phyloP scores from a whole-genome alignment of 2,113 vertebrate species.

The Nesogale talazaci region DNA sequence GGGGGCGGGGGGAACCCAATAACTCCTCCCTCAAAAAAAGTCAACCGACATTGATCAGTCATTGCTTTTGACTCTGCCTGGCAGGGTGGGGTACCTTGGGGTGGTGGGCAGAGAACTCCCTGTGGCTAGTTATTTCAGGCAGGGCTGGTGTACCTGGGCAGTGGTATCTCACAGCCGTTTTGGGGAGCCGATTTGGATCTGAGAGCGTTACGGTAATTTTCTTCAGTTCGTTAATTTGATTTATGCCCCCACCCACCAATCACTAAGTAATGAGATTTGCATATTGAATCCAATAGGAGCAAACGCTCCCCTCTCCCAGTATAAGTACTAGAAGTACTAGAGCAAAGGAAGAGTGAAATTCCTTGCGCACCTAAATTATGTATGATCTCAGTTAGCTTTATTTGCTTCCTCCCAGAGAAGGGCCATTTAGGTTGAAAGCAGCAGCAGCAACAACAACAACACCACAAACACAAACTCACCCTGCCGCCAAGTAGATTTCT shows the following conservation, averaged over 20 bases:
- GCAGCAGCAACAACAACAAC: too few species aligned
- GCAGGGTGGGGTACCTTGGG: neutral
- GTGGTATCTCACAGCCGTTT: neutral
- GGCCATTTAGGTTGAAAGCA: constrained; percentile 28
- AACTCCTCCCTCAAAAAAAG: too few species aligned
- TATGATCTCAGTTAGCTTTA: neutral
- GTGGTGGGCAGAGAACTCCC: neutral
- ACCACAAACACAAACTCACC: too few species aligned
- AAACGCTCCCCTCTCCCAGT: neutral
- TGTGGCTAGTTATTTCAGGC: neutral
- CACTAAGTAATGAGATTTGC: neutral
- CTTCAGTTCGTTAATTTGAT: neutral
- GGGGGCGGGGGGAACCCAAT: too few species aligned
- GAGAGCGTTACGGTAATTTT: neutral
- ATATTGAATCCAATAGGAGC: neutral
- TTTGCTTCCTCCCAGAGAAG: neutral
- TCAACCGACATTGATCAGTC: neutral
- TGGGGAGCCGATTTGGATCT: constrained; percentile 1
- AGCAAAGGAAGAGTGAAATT: too few species aligned
- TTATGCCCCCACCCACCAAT: neutral
- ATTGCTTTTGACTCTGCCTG: neutral
- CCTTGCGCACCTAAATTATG: neutral
- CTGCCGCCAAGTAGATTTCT: too few species aligned
- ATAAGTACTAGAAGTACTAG: neutral
- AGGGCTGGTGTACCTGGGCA: neutral